Percentiles rank a stretch among this genome's conserved stretches.
Evolutionary conservation across 2,797 vertebrate genomes (phyloP).

Genomic region (Melanotaenia nigrans): DNA sequence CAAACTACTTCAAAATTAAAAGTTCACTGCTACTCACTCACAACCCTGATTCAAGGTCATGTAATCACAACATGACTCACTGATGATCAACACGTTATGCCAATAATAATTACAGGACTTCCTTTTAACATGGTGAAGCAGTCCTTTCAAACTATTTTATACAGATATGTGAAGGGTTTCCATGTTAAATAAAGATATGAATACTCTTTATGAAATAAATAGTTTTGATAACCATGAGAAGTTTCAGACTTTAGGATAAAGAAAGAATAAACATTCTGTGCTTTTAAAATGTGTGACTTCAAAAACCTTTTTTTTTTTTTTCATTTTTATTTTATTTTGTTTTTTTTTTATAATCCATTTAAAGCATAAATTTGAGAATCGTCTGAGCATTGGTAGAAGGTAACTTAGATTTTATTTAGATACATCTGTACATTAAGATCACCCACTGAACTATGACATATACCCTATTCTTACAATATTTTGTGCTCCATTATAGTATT

Average conservation of each 20-base stretch:
- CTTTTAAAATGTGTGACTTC: neutral
- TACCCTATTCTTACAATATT: no score
- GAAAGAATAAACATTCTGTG: neutral
- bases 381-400: neutral
- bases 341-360: neutral
- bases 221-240: neutral
- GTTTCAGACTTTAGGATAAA: neutral
- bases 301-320: neutral
- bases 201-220: neutral
- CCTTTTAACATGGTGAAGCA: conserved; percentile 23
- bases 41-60: conserved; percentile 11
- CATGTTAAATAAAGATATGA: no score
- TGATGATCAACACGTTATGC: neutral
- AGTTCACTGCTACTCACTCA: neutral
- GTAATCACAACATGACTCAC: conserved; percentile 27
- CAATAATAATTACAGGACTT: conserved; percentile 32
- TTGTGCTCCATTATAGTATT: no score
- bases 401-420: neutral
- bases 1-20: conserved; percentile 45
- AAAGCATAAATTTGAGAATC: neutral
- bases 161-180: neutral
- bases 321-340: no score
- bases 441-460: neutral
- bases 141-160: conserved; percentile 6
- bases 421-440: no score